Evolutionary conservation across 2,888 invertebrate genomes (phyloP).

Genomic region (Eupithecia centaureata): DNA sequence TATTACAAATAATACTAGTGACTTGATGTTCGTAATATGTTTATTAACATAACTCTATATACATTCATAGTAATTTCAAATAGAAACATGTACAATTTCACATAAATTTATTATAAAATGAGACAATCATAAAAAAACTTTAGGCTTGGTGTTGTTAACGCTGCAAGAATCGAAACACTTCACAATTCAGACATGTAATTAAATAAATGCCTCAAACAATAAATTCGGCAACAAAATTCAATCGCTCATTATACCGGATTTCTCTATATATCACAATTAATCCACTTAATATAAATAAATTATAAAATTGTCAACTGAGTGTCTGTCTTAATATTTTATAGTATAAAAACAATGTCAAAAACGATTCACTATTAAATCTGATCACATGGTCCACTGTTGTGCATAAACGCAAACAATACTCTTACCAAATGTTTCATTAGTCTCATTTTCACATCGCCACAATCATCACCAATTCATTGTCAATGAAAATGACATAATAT

Average conservation of each 20-base stretch:
- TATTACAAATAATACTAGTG: constrained; percentile 52
- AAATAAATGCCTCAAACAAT: constrained; percentile 66
- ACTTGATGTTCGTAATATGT: constrained; percentile 75
- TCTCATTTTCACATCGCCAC: constrained; percentile 74
- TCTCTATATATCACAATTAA: constrained; percentile 78
- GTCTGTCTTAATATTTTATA: constrained; percentile 71
- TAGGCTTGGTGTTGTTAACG: constrained; percentile 74
- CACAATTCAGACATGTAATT: constrained; percentile 56
- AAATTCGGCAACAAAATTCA: constrained; percentile 61
- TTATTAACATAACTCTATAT: constrained; percentile 83
- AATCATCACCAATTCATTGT: constrained; percentile 75
- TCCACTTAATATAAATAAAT: constrained; percentile 82
- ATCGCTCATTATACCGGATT: constrained; percentile 66
- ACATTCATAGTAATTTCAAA: constrained; percentile 81
- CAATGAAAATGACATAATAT: constrained; percentile 70
- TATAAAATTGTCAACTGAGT: constrained; percentile 80
- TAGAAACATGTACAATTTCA: constrained; percentile 77
- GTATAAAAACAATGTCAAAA: constrained; percentile 80
- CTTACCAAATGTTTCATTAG: constrained; percentile 68
- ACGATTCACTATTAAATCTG: constrained; percentile 77
- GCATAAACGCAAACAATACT: constrained; percentile 77
- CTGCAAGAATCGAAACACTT: constrained; percentile 51
- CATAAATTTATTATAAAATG: constrained; percentile 75
- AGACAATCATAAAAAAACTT: constrained; percentile 67
- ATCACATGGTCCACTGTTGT: constrained; percentile 80